Conservation (phyloP, 2,797 vertebrate genomes). For the Sebastes baramenuke region DNA sequence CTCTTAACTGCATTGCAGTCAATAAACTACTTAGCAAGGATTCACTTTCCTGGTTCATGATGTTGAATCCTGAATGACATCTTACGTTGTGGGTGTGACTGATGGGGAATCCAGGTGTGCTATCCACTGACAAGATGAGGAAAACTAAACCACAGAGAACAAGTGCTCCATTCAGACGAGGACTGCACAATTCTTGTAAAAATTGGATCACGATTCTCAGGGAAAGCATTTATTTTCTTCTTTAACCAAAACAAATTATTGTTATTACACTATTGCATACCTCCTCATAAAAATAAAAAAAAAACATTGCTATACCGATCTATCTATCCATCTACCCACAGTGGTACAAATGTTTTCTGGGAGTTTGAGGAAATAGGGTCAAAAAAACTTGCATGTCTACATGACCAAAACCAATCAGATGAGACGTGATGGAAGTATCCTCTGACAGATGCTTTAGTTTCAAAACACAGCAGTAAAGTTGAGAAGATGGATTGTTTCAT, state of each 20-base stretch:
- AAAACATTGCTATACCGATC: background rate
- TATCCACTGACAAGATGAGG: background rate
- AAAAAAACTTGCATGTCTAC: background rate
- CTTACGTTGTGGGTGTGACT: background rate
- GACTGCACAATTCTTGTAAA: background rate
- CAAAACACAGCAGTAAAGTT: background rate
- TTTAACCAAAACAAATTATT: background rate
- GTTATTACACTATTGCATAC: background rate
- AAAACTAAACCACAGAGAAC: background rate
- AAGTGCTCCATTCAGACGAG: background rate
- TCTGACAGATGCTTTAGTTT: background rate
- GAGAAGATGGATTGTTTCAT: background rate
- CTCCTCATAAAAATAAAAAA: too few species aligned
- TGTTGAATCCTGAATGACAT: background rate
- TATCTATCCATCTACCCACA: background rate
- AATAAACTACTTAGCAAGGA: conserved; percentile 8
- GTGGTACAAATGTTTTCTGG: background rate
- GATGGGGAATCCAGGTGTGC: background rate
- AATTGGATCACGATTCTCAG: background rate
- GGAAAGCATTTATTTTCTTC: background rate
- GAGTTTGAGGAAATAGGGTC: background rate
- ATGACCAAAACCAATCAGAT: too few species aligned
- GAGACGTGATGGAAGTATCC: background rate
- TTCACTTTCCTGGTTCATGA: background rate
- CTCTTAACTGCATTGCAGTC: conserved; percentile 10